phyloP scores from a whole-genome alignment of 2,113 vertebrate genomes.

The Hippolais icterina region DNA sequence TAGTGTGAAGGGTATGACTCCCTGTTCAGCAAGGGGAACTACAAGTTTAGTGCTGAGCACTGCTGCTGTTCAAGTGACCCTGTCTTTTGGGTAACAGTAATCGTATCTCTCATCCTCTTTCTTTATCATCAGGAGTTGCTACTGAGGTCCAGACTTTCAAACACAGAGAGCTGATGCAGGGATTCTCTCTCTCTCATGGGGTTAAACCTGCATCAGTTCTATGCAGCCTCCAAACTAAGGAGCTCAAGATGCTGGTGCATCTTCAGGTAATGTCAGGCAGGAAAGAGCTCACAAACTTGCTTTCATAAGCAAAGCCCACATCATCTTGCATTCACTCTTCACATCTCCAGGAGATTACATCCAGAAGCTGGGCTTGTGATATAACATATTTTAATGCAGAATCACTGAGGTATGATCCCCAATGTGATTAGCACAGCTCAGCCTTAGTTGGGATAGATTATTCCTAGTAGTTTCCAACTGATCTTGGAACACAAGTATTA shows the following conservation, averaged over 20 bases:
- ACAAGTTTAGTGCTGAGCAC: not conserved
- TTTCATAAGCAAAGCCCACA: not conserved
- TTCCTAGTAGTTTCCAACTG: slow-evolving; percentile 76
- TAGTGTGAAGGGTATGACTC: not conserved
- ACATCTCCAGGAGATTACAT: not conserved
- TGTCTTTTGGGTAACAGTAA: not conserved
- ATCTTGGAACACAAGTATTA: slow-evolving; percentile 75
- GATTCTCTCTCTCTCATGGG: not conserved
- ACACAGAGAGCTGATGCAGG: not conserved
- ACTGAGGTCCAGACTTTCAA: not conserved
- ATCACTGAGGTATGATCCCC: slow-evolving; percentile 16
- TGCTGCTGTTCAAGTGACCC: not conserved
- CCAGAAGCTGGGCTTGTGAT: not conserved
- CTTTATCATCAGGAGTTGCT: not conserved
- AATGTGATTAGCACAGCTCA: slow-evolving; percentile 53
- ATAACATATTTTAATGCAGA: not conserved
- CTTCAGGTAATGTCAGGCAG: not conserved
- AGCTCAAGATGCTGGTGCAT: not conserved
- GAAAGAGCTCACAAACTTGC: not conserved
- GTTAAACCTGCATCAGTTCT: not conserved
- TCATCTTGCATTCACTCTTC: not conserved
- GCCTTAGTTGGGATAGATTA: slow-evolving; percentile 64
- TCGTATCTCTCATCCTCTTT: not conserved
- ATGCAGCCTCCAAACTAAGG: not conserved
- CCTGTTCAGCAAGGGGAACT: not conserved